These are phyloP conservation scores for Choreutis nemorana DNA, from an alignment of 2,888 invertebrate genomes.

Conservation along the genomic window DNA sequence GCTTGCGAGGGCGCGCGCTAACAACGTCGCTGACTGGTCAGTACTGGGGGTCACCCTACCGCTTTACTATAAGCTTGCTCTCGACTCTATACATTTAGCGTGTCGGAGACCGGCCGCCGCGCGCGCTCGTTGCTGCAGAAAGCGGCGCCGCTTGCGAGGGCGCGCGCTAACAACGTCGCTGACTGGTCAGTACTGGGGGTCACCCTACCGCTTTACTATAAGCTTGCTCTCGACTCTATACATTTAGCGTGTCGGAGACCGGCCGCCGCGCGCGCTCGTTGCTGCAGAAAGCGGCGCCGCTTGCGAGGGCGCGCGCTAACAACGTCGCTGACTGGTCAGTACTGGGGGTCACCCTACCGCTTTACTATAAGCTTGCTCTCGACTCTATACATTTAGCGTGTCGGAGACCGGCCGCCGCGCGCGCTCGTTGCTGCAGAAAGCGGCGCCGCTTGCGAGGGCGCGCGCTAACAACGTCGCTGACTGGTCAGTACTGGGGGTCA, in stretches of 20 bases:
- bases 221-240: neutral
- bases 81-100: slow-evolving; percentile 18
- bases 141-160: slow-evolving; percentile 76
- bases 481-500: no score
- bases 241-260: slow-evolving; percentile 84
- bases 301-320: slow-evolving; percentile 79
- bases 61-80: neutral
- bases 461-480: slow-evolving; percentile 82
- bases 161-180: slow-evolving; percentile 79
- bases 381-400: no score
- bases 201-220: neutral
- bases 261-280: slow-evolving; percentile 75
- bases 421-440: slow-evolving; percentile 74
- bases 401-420: slow-evolving; percentile 79
- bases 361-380: no score
- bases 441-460: slow-evolving; percentile 76
- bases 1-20: slow-evolving; percentile 78
- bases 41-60: no score
- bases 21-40: slow-evolving; percentile 84
- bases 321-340: slow-evolving; percentile 85
- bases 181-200: slow-evolving; percentile 66
- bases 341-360: no score
- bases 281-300: slow-evolving; percentile 75
- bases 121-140: slow-evolving; percentile 74
- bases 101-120: slow-evolving; percentile 80